These are phyloP conservation scores for Seira ritae DNA, from an alignment of 2,888 invertebrate species.

Conservation along the genomic window DNA sequence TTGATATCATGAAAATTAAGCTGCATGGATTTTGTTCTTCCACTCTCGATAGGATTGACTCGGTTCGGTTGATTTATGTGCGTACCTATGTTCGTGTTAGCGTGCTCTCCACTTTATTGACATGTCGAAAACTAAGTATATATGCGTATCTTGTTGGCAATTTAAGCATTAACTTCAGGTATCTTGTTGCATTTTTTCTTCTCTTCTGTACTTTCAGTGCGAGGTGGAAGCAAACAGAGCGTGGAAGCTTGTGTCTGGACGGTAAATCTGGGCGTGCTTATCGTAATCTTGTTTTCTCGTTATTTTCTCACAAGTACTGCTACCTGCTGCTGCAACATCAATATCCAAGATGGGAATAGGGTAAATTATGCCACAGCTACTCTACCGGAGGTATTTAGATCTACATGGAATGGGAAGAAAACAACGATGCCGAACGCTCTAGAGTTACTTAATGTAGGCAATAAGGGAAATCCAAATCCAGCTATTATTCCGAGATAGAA, in stretches of 20 bases:
- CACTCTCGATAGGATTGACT: constrained; percentile 30
- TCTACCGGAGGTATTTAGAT: not conserved
- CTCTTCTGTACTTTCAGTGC: constrained; percentile 29
- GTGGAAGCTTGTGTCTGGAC: constrained; percentile 41
- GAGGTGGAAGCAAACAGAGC: constrained; percentile 44
- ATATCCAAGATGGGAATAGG: too few species aligned
- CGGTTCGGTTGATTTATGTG: constrained; percentile 27
- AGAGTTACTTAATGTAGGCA: not conserved
- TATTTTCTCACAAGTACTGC: constrained; percentile 41
- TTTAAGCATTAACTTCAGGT: not conserved
- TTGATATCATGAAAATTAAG: not conserved
- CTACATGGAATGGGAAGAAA: not conserved
- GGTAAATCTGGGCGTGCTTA: constrained; percentile 38
- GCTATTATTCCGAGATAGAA: not conserved
- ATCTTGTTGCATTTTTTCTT: not conserved
- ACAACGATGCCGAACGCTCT: too few species aligned
- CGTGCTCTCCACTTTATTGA: not conserved
- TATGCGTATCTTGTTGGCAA: not conserved
- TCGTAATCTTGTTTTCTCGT: constrained; percentile 45
- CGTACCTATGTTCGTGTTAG: not conserved
- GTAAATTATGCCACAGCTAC: not conserved
- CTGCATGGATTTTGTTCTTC: too few species aligned
- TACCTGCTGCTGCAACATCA: constrained; percentile 26
- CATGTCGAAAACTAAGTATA: constrained; percentile 1
- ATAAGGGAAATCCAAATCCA: not conserved